Base-by-base conservation (phyloP, 2,888 invertebrate genomes). In the Arge pagana region DNA sequence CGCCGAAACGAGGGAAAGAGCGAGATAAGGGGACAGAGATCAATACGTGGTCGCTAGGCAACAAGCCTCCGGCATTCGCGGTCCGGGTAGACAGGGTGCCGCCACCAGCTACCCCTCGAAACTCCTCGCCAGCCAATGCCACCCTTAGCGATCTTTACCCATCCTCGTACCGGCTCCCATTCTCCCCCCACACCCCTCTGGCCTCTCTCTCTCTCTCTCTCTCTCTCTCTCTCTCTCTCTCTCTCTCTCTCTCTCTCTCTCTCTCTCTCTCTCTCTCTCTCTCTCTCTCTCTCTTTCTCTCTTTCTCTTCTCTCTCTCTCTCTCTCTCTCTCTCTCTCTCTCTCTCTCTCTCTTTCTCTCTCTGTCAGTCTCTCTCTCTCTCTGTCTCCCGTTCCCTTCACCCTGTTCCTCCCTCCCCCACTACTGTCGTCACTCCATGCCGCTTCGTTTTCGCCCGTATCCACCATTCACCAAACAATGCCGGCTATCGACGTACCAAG, bases 71-170 rank as follows among this genome's bases (percentile, higher is more conserved):
- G 69, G 74, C 71, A 69, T 72, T 71, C 71, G 68, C 70, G 72
- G 76, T 74, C 77, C 84, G 84, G 84, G 83, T 83, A 80, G 80
- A 78, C 79, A 77, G 78, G 76, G 78, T 79, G 79, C 78, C 79
- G 80, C 80, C 79, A 78, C 76, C 78, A 74, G 74, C 71, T 62
- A 64, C 60, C 55, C 57, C 64, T 13, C 49, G 37, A 60, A 67
- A 67, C n/a, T n/a, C n/a, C 63, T 68, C 67, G 64, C 63, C 61
- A 67, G 70, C 60, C 50, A 16, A 36, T 43, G 23, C 35, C 45
- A 43, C 39, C 49, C 56, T 53, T 50, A 54, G 48, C 33, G 39
- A 18, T 28, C 36, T 30, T 48, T 42, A 48, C 48, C 41, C 15
- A 48, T 13, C 11, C 51, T 30, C 52, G 19, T 19, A 18, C n/a